Evolutionary conservation across 2,888 invertebrate genomes (phyloP), one percentile per base, ranked within the genome.

Genomic region (Eupithecia tripunctaria): DNA sequence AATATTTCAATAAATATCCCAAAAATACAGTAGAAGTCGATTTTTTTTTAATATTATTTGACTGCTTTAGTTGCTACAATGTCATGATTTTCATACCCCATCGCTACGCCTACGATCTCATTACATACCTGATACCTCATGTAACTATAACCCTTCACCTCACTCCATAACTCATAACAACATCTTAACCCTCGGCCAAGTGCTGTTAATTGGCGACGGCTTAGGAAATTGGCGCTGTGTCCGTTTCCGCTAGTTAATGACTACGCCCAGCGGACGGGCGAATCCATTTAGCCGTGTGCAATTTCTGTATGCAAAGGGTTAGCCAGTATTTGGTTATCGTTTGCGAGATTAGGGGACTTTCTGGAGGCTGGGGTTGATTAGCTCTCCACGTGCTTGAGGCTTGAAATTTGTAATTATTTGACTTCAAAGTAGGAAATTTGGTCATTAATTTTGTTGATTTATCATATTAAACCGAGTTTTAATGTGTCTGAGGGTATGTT

Each of bases 241-340:
- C 90, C 85, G 90, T 92, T 93, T 94, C 94, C 94, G 94, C 83
- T 89, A 91, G 88, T 93, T 93, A 93, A 93, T 92, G 93, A 94
- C 94, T 92, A 86, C 87, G 89, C 88, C 91, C 91, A 88, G 91
- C 91, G 89, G 93, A 92, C 88, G 93, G 92, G 90, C 92, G 89
- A 94, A 94, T 91, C 91, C 90, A 89, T 93, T 94, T 94, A 91
- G 91, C 86, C 89, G 88, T 88, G 87, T 90, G 91, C 91, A 92
- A 94, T 93, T 93, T 93, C 91, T 88, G 90, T 89, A 88, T 88
- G 87, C 88, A 89, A 88, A 88, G 89, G 90, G 87, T 89, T 89
- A 89, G 84, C 84, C 83, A 84, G 78, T 85, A 88, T 91, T 91
- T 87, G 85, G 88, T 79, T 75, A 72, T 75, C 75, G 75, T 75